Conservation (phyloP, 2,797 vertebrate species). For the Notoglanidium macrostoma region DNA sequence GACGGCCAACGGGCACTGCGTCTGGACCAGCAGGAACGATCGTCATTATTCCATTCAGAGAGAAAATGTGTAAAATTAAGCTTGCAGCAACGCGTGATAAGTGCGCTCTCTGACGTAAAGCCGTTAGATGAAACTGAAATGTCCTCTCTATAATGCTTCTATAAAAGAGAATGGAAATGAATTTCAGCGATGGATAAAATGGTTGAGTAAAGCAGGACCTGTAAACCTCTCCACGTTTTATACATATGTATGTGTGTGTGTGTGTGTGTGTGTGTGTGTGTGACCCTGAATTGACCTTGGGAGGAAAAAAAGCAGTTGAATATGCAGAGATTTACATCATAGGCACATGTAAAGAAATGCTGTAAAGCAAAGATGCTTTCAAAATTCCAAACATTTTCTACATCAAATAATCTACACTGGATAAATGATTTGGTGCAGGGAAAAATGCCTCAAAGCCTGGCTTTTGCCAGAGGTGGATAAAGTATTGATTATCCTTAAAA, state of each 20-base stretch:
- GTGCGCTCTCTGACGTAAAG: background rate
- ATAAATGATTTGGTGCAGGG: background rate
- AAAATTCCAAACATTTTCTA: background rate
- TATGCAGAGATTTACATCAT: background rate
- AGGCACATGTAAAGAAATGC: background rate
- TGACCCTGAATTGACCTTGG: background rate
- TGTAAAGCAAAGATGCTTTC: background rate
- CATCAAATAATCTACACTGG: background rate
- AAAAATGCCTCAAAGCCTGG: too few species aligned
- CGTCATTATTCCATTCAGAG: background rate
- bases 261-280: background rate
- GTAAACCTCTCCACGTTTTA: background rate
- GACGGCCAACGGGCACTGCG: background rate
- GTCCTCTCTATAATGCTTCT: background rate
- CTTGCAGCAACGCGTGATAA: background rate
- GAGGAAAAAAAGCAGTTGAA: background rate
- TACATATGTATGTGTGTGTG: too few species aligned
- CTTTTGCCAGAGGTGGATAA: too few species aligned
- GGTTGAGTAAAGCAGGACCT: background rate
- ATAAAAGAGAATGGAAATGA: constrained; percentile 4
- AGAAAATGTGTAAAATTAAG: background rate
- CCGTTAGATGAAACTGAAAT: background rate
- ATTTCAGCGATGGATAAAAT: background rate
- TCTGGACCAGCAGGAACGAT: background rate
- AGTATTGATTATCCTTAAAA: too few species aligned